Percentiles rank a stretch among this genome's conserved stretches.
Conservation (phyloP, 1,140 invertebrate genomes). For the Arctopsyche grandis region DNA sequence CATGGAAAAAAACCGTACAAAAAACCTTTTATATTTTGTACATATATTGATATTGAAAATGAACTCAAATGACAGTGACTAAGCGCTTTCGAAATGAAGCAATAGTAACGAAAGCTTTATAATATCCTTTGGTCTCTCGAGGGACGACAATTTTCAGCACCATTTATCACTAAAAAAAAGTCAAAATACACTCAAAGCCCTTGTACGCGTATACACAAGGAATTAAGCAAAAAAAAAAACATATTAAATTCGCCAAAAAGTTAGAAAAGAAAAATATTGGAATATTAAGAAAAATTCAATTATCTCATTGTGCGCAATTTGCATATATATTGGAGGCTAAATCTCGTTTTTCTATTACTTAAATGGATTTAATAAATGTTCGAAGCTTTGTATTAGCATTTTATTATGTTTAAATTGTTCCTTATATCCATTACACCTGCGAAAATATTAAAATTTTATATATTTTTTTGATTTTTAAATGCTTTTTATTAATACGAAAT, state of each 20-base stretch:
- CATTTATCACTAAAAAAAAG: constrained; percentile 23
- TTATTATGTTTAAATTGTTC: background rate
- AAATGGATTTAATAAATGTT: constrained; percentile 11
- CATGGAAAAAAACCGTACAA: too few species aligned
- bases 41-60: constrained; percentile 10
- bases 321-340: constrained; percentile 7
- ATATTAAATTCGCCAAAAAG: too few species aligned
- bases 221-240: background rate
- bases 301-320: constrained; percentile 13
- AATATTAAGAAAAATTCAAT: constrained; percentile 22
- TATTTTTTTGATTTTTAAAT: too few species aligned
- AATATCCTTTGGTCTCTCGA: constrained; percentile 21
- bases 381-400: background rate
- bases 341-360: constrained; percentile 5
- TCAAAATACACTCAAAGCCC: background rate
- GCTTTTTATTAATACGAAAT: too few species aligned
- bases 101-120: constrained; percentile 27
- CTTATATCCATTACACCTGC: background rate
- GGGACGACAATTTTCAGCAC: constrained; percentile 18
- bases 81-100: constrained; percentile 20
- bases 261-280: background rate
- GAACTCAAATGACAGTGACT: constrained; percentile 28
- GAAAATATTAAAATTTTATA: too few species aligned
- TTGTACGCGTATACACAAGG: background rate
- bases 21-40: constrained; percentile 10